These are phyloP conservation scores for Avahi laniger DNA, from an alignment of 2,797 vertebrate genomes.

Conservation along the genomic window DNA sequence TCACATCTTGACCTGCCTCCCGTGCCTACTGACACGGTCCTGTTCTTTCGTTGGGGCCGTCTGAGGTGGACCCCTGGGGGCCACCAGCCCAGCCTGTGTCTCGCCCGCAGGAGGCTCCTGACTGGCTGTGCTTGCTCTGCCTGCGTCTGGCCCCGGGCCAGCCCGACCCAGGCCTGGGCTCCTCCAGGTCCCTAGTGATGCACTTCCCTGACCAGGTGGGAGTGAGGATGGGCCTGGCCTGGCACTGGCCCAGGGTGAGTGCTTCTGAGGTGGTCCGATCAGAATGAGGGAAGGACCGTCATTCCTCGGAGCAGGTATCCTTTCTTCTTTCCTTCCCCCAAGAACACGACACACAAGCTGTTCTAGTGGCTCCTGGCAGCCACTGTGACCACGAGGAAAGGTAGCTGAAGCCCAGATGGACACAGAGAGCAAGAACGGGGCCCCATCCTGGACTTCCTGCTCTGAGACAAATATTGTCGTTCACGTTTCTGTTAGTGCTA, in stretches of 20 bases:
- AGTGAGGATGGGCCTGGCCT: not conserved
- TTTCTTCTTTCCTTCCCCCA: not conserved
- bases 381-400: not conserved
- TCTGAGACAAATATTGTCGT: no score
- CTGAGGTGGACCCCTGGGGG: no score
- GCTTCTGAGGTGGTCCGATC: rapidly evolving
- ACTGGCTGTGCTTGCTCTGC: not conserved
- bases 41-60: not conserved
- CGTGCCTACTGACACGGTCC: not conserved
- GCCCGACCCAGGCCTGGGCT: not conserved
- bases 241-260: no score
- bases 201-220: not conserved
- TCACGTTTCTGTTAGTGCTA: not conserved
- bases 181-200: not conserved
- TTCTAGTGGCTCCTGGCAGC: not conserved
- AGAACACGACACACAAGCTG: no score
- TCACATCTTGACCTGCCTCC: not conserved
- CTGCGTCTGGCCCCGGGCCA: rapidly evolving
- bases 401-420: rapidly evolving
- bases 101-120: rapidly evolving
- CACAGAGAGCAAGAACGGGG: not conserved
- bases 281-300: not conserved
- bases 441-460: no score
- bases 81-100: not conserved
- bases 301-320: not conserved